These are phyloP conservation scores for Habrosyne pyritoides DNA, from an alignment of 2,888 invertebrate species.

Conservation along the genomic window DNA sequence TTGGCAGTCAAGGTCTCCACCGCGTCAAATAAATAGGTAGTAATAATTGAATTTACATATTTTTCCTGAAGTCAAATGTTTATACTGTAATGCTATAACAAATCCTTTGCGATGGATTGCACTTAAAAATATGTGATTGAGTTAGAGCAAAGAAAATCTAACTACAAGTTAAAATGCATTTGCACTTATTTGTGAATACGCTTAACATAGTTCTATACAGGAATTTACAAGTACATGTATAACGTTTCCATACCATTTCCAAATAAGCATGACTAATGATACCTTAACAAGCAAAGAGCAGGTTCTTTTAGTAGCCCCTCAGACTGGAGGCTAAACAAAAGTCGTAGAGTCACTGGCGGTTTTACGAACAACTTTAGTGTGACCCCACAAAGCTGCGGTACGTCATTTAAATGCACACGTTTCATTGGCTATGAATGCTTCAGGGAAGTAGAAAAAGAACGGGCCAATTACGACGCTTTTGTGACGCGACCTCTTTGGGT, in stretches of 20 bases:
- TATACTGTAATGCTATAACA: too few relatives aligned
- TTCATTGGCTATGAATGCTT: slow-evolving; percentile 83
- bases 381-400: slow-evolving; percentile 81
- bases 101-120: too few relatives aligned
- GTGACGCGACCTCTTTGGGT: slow-evolving; percentile 78
- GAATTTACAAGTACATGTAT: slow-evolving; percentile 34
- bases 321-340: slow-evolving; percentile 67
- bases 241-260: slow-evolving; percentile 45
- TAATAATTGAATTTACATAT: too few relatives aligned
- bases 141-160: neutral
- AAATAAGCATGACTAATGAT: slow-evolving; percentile 78
- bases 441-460: slow-evolving; percentile 82
- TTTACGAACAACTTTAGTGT: slow-evolving; percentile 79
- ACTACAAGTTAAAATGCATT: slow-evolving; percentile 1
- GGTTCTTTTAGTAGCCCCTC: slow-evolving; percentile 70
- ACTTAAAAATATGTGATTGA: too few relatives aligned
- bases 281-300: slow-evolving; percentile 69
- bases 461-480: slow-evolving; percentile 83
- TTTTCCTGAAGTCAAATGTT: too few relatives aligned
- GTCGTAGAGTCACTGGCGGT: slow-evolving; percentile 68
- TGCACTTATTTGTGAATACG: slow-evolving; percentile 11
- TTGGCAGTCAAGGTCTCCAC: too few relatives aligned
- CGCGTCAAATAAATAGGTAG: too few relatives aligned
- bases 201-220: slow-evolving; percentile 26
- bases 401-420: slow-evolving; percentile 84